Percentiles rank a stretch among this genome's conserved stretches.
Conservation (phyloP, 2,888 invertebrate species). For the Linyphia triangularis region DNA sequence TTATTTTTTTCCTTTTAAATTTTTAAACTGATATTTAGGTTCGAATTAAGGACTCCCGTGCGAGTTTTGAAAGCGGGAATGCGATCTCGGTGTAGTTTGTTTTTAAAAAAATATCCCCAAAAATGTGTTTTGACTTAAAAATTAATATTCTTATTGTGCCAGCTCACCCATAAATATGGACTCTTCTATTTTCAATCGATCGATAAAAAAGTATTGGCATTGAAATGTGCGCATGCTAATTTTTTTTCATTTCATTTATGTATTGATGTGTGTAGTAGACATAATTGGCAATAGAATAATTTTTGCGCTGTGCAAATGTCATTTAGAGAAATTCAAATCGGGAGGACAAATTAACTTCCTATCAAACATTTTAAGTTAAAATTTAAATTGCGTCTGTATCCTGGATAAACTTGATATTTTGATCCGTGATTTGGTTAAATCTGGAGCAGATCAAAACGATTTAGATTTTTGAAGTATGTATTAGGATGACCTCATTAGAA, state of each 20-base stretch:
- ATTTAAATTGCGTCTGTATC: not conserved
- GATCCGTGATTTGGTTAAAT: not conserved
- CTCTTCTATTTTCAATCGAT: slow-evolving; percentile 73
- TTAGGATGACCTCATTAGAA: slow-evolving; percentile 43
- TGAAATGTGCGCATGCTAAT: slow-evolving; percentile 74
- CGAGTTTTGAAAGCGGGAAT: not conserved
- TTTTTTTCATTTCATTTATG: slow-evolving; percentile 73
- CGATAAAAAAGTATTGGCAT: slow-evolving; percentile 74
- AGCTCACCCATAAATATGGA: slow-evolving; percentile 75
- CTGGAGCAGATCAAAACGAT: not conserved
- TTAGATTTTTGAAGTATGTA: slow-evolving; percentile 16
- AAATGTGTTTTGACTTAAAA: slow-evolving; percentile 51
- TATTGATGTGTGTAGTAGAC: slow-evolving; percentile 46
- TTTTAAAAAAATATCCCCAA: not conserved
- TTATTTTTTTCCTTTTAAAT: slow-evolving; percentile 56
- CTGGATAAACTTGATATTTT: not conserved
- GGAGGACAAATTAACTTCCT: not conserved
- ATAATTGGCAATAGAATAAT: slow-evolving; percentile 18
- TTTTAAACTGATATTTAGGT: not conserved
- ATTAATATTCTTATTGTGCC: slow-evolving; percentile 71
- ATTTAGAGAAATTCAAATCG: not conserved
- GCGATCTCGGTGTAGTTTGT: slow-evolving; percentile 4
- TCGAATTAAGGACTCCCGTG: too few species aligned
- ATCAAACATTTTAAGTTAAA: slow-evolving; percentile 13
- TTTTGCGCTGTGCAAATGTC: slow-evolving; percentile 10